These are phyloP conservation scores for Petrophora chlorosata DNA, from an alignment of 2,888 invertebrate genomes.

Conservation along the genomic window DNA sequence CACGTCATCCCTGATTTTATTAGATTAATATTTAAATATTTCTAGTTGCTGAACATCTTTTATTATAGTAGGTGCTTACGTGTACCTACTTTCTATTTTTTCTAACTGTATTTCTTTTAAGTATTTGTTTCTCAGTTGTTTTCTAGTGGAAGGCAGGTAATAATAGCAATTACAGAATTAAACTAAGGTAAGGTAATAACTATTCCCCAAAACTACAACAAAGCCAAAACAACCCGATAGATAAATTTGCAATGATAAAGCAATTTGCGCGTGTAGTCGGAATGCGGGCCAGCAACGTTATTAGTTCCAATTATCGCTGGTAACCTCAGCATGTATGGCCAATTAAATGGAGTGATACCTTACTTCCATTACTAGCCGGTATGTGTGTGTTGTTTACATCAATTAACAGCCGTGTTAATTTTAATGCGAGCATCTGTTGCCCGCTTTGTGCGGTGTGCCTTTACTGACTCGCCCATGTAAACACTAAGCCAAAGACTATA, in stretches of 20 bases:
- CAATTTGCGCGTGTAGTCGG: conserved; percentile 58
- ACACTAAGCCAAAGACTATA: no score
- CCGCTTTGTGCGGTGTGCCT: conserved; percentile 50
- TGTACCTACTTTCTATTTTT: no score
- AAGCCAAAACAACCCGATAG: conserved; percentile 32
- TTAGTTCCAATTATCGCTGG: conserved; percentile 79
- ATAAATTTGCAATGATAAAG: conserved; percentile 49
- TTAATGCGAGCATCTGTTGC: conserved; percentile 65
- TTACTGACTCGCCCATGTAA: conserved; percentile 44
- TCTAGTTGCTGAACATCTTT: no score
- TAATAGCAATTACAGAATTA: no score
- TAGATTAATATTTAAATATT: no score
- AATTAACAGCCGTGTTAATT: conserved; percentile 76
- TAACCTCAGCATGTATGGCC: conserved; percentile 80
- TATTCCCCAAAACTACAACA: no score
- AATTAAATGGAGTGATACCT: conserved; percentile 82
- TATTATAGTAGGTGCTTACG: no score
- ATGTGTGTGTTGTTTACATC: conserved; percentile 72
- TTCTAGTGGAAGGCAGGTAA: no score
- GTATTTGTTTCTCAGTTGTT: no score
- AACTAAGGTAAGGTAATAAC: no score
- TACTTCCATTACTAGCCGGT: conserved; percentile 72
- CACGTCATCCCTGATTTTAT: no score
- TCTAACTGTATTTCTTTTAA: no score
- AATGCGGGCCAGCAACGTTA: conserved; percentile 68